Conservation (phyloP, 2,888 invertebrate species). For the Stegana nigrithorax region DNA sequence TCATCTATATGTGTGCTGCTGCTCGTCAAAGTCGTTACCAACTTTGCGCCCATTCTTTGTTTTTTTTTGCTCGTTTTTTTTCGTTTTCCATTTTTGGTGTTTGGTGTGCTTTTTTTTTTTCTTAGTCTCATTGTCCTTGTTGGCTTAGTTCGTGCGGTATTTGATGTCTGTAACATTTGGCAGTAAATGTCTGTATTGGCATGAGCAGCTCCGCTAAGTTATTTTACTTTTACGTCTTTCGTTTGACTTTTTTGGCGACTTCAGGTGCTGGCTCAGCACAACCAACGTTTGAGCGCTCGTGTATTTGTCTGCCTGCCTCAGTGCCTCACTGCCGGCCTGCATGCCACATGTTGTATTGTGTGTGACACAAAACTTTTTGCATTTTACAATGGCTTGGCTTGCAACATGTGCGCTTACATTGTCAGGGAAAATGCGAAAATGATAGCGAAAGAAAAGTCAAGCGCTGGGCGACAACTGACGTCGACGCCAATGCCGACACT, state of each 20-base stretch:
- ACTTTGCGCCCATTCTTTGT: constrained; percentile 1
- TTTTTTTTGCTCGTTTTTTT: background rate
- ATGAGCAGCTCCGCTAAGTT: background rate
- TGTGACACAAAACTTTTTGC: constrained; percentile 17
- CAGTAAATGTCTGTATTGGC: constrained; percentile 18
- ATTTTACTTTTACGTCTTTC: background rate
- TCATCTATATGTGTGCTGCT: background rate
- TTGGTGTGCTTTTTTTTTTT: too few species aligned
- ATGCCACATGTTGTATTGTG: constrained; percentile 17
- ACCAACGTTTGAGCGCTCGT: background rate
- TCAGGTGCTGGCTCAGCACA: background rate
- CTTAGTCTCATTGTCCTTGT: too few species aligned
- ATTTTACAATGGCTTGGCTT: constrained; percentile 16
- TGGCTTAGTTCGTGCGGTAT: too few species aligned
- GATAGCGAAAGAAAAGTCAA: constrained; percentile 17
- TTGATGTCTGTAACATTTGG: constrained; percentile 14
- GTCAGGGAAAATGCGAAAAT: constrained; percentile 17
- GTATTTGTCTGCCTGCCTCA: background rate
- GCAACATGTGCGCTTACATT: constrained; percentile 17
- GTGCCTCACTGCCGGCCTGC: background rate
- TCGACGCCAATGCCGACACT: background rate
- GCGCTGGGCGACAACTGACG: constrained; percentile 13
- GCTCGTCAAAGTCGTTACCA: constrained; percentile 15
- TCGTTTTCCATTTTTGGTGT: background rate
- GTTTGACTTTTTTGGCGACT: background rate